These are phyloP conservation scores for Vidua chalybeata DNA, from an alignment of 2,113 vertebrate species.

Conservation along the genomic window DNA sequence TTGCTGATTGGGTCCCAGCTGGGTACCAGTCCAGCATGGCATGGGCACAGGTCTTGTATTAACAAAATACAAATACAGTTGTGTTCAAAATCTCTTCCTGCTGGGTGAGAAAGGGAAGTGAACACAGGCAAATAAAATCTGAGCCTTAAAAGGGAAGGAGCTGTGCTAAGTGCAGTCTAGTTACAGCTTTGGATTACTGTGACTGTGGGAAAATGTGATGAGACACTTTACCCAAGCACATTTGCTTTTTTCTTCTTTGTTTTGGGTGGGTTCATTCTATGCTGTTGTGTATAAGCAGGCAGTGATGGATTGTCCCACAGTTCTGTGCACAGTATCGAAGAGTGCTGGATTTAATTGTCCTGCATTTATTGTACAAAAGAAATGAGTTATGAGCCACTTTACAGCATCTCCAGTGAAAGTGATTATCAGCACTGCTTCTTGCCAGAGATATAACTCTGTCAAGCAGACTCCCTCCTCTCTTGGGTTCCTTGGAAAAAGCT, in stretches of 20 bases:
- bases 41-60: not conserved
- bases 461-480: constrained; percentile 46
- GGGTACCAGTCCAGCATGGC: not conserved
- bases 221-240: not conserved
- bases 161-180: not conserved
- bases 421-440: constrained; percentile 58
- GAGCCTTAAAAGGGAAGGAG: not conserved
- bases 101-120: constrained; percentile 8
- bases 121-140: constrained; percentile 14
- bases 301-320: constrained; percentile 49
- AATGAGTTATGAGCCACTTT: constrained; percentile 66
- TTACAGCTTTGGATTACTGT: not conserved
- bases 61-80: not conserved
- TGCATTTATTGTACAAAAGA: constrained; percentile 63
- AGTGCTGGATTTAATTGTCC: constrained; percentile 67
- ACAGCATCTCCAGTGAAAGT: constrained; percentile 72
- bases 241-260: not conserved
- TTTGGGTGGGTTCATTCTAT: constrained; percentile 17
- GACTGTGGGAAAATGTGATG: constrained; percentile 55
- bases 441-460: constrained; percentile 72
- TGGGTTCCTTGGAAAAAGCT: constrained; percentile 51
- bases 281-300: constrained; percentile 18
- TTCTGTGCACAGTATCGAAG: constrained; percentile 2
- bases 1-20: not conserved
- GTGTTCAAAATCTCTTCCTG: constrained; percentile 1